phyloP scores from a whole-genome alignment of 2,113 vertebrate genomes.

The Myotis brandtii region DNA sequence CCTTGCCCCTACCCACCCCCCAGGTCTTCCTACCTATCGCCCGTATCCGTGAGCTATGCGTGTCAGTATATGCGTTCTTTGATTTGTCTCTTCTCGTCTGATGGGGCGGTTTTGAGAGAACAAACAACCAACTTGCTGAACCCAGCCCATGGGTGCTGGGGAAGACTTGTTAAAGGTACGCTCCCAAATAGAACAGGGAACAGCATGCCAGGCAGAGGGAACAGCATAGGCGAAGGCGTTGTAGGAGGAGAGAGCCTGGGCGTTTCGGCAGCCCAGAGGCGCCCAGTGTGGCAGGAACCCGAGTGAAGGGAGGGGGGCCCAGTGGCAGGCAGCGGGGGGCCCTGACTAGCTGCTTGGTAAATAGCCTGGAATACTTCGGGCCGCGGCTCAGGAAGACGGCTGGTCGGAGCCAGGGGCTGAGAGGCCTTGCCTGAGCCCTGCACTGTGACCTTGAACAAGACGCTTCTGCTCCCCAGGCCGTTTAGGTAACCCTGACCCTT shows the following conservation, averaged over 20 bases:
- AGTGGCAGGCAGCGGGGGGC: neutral
- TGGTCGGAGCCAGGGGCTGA: neutral
- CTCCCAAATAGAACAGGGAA: neutral
- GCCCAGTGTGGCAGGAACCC: neutral
- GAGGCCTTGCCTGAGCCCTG: neutral
- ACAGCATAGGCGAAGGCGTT: neutral
- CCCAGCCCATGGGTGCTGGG: neutral
- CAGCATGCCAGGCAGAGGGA: neutral
- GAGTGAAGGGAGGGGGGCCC: neutral
- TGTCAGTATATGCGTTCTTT: too few relatives aligned
- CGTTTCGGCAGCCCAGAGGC: neutral
- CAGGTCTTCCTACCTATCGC: too few relatives aligned
- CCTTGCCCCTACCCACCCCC: too few relatives aligned
- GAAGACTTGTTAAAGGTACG: neutral
- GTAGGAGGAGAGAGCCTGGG: neutral
- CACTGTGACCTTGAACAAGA: neutral
- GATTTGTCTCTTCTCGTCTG: too few relatives aligned
- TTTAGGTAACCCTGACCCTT: neutral
- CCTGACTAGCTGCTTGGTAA: neutral
- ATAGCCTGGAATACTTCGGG: neutral
- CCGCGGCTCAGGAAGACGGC: neutral
- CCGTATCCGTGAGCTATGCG: too few relatives aligned
- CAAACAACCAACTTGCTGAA: neutral
- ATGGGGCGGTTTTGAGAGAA: neutral
- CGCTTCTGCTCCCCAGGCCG: neutral